Base-by-base conservation (phyloP, 1,140 invertebrate species). In the Microvelia longipes region DNA sequence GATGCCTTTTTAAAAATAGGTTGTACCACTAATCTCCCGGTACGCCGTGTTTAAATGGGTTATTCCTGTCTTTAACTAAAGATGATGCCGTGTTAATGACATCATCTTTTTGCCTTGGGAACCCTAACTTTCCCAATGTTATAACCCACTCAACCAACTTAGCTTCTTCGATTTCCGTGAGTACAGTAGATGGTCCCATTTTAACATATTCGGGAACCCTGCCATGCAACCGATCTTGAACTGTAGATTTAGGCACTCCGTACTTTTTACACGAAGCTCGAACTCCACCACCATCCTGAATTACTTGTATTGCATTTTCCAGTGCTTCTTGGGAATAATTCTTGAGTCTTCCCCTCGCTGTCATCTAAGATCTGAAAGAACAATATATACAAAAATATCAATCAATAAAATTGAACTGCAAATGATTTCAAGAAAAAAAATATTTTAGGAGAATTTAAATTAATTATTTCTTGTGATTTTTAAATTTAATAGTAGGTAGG, bases 111-210 rank as follows among this genome's bases (percentile, higher is more conserved):
- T 28, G 67, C 2, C 35, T 26, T 13, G 69, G 69, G 25, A 67
- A 70, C 2, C 69, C 69, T 35, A 13, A 26, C n/a, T 11, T 27
- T 14, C 1, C 2, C 65, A 30, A 66, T 19, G 1, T 1, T 15
- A 24, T 67, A 27, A 70, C 61, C 69, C 69, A 70, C 11, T 15
- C 13, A 26, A 30, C 28, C 19, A 68, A 19, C 29, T 66, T 25
- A 62, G 67, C 61, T 15, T 68, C 68, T 70, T 68, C 66, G 30
- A 61, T 30, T 2, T 26, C 35, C 19, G 11, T 70, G n/a, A 70
- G 14, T 13, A 73, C 25, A 28, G 24, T 1, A 27, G 24, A 2
- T 2, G 65, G 64, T 28, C 66, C 63, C 50, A 61, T 60, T 30
- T 64, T 70, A 26, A 65, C 19, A 63, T 29, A 5, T 14, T 30